phyloP scores from a whole-genome alignment of 2,797 vertebrate genomes.

The Sternotherus odoratus region DNA sequence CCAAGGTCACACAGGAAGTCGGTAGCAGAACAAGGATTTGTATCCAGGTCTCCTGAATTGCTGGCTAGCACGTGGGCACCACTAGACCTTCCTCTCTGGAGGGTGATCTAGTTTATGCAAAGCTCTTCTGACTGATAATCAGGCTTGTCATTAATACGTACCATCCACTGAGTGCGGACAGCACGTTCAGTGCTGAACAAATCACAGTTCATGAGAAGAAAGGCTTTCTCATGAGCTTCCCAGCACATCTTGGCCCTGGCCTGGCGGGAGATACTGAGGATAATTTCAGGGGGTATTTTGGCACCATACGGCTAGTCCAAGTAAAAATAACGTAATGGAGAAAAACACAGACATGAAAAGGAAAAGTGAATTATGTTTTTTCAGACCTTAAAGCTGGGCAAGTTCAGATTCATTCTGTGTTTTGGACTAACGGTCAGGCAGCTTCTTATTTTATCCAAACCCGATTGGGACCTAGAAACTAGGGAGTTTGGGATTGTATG shows the following conservation, averaged over 20 bases:
- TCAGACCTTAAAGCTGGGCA: not conserved
- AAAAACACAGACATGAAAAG: not conserved
- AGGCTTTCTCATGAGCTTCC: constrained; percentile 28
- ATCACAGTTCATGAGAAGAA: constrained; percentile 22
- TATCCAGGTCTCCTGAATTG: not conserved
- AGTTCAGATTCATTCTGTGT: not conserved
- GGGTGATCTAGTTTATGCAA: not conserved
- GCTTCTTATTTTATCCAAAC: not conserved
- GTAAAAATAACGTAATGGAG: not conserved
- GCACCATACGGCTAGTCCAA: not conserved
- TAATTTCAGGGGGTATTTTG: not conserved
- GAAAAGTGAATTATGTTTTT: not conserved
- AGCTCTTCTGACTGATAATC: not conserved
- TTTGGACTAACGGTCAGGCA: not conserved
- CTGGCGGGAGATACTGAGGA: not conserved
- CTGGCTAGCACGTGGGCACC: not conserved
- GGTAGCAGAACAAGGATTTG: not conserved
- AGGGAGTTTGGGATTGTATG: not conserved
- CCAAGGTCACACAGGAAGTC: not conserved
- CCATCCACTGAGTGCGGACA: not conserved
- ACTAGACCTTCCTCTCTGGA: not conserved
- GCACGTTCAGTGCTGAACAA: not conserved
- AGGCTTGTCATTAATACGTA: not conserved
- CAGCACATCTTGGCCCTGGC: not conserved
- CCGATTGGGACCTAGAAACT: not conserved